A percentile compares a stretch with the other conserved stretches of the same genome.
These are phyloP conservation scores for Sycophaga agraensis DNA, from an alignment of 1,140 invertebrate genomes.

Conservation along the genomic window DNA sequence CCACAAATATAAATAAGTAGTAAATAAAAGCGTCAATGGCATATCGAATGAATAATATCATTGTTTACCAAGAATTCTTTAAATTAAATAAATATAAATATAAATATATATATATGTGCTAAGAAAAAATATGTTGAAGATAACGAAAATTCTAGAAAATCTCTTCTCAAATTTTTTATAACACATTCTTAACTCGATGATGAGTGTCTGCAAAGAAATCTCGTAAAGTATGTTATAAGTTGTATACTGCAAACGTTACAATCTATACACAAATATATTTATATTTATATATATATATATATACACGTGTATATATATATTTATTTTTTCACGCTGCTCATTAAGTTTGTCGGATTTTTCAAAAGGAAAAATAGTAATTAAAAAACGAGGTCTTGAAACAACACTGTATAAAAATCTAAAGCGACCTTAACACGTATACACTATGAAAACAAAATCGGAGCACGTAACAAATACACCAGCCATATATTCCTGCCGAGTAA, in stretches of 20 bases:
- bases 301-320: constrained; percentile 1
- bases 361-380: constrained; percentile 35
- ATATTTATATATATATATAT: constrained; percentile 5
- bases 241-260: constrained; percentile 28
- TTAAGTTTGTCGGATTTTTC: constrained; percentile 10
- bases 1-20: constrained; percentile 3
- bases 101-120: neutral
- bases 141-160: neutral
- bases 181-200: neutral
- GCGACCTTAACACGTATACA: constrained; percentile 44
- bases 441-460: constrained; percentile 39
- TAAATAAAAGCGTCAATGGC: neutral
- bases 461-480: constrained; percentile 3
- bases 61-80: constrained; percentile 4
- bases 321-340: constrained; percentile 1
- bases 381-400: constrained; percentile 29
- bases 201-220: constrained; percentile 1
- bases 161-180: neutral
- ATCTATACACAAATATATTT: neutral
- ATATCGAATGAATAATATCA: constrained; percentile 22
- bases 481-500: constrained; percentile 32
- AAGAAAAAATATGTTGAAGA: neutral
- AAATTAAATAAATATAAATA: constrained; percentile 9
- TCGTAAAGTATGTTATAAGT: constrained; percentile 27
- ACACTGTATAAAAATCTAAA: constrained; percentile 54